These are phyloP conservation scores for Trinorchestia longiramus DNA, from an alignment of 1,140 invertebrate species.

Conservation along the genomic window DNA sequence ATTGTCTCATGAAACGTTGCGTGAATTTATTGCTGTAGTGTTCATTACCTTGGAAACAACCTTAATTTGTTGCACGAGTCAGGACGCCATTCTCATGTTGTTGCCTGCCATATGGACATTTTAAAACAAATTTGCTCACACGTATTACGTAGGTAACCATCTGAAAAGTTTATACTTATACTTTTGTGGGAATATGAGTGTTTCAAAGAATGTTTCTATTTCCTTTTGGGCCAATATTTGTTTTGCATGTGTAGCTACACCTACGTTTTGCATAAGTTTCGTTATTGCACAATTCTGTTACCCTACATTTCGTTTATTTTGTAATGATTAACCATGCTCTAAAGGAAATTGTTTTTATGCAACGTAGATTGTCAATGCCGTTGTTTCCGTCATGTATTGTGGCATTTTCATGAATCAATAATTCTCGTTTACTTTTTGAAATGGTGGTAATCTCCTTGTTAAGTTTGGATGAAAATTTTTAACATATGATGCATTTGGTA, in stretches of 20 bases:
- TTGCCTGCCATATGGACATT: too few relatives aligned
- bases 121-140: background rate
- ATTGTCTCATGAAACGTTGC: too few relatives aligned
- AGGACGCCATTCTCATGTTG: too few relatives aligned
- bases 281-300: background rate
- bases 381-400: background rate
- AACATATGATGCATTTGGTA: too few relatives aligned
- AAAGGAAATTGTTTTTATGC: too few relatives aligned
- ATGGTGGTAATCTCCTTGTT: too few relatives aligned
- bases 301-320: background rate
- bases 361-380: background rate
- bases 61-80: too few relatives aligned
- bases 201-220: background rate
- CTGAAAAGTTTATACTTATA: background rate
- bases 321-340: background rate
- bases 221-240: background rate
- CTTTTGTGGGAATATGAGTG: background rate
- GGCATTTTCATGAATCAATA: background rate
- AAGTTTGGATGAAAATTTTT: too few relatives aligned
- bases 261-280: background rate
- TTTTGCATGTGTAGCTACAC: background rate
- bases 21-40: too few relatives aligned
- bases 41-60: too few relatives aligned
- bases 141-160: background rate
- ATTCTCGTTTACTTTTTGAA: too few relatives aligned